Evolutionary conservation across 2,888 invertebrate species (phyloP).

Genomic region (Lacanobia oleracea): DNA sequence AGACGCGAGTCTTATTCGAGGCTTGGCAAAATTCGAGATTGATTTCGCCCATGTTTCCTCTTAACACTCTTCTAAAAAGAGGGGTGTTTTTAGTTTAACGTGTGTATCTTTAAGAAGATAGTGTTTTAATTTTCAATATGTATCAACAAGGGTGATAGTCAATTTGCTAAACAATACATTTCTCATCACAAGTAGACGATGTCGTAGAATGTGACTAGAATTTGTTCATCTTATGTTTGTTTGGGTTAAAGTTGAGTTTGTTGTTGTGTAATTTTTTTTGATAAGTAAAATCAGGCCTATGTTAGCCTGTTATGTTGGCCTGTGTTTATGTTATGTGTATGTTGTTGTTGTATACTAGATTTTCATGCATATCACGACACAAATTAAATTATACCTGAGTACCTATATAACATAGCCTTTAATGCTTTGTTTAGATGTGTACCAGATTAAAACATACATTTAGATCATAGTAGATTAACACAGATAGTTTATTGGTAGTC

Average conservation of each 20-base stretch:
- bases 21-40: no score
- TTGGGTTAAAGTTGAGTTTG: not conserved
- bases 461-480: conserved; percentile 9
- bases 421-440: not conserved
- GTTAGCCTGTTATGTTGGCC: no score
- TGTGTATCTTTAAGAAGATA: not conserved
- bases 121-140: not conserved
- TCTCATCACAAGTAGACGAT: not conserved
- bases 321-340: no score
- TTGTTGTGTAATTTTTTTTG: not conserved
- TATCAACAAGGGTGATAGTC: not conserved
- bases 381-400: not conserved
- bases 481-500: conserved; percentile 26
- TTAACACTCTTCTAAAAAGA: no score
- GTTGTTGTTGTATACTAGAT: not conserved
- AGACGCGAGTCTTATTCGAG: no score
- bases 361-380: conserved; percentile 1
- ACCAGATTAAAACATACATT: conserved; percentile 6
- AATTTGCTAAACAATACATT: conserved; percentile 14
- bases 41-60: no score
- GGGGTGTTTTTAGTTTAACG: no score
- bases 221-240: not conserved
- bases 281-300: not conserved
- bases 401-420: not conserved
- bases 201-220: not conserved